These are phyloP conservation scores for Siniperca scherzeri DNA, from an alignment of 2,797 vertebrate species.

Conservation along the genomic window DNA sequence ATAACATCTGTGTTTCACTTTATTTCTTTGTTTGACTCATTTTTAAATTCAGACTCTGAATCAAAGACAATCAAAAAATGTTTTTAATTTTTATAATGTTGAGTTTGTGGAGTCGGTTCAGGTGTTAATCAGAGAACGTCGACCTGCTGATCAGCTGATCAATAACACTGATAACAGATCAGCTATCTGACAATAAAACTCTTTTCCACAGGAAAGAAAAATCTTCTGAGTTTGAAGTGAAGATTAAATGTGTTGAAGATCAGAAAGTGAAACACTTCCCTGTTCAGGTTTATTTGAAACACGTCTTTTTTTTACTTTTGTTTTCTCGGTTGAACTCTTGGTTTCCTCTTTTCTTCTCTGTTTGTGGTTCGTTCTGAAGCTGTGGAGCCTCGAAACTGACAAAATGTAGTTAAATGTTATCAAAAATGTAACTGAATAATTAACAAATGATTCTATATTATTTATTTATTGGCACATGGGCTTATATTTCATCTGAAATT, in stretches of 20 bases:
- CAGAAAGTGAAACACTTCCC: too few relatives aligned
- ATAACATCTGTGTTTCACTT: neutral
- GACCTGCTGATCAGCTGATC: neutral
- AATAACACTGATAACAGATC: neutral
- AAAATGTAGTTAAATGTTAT: neutral
- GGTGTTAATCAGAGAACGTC: too few relatives aligned
- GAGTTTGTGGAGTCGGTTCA: too few relatives aligned
- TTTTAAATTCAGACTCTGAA: neutral
- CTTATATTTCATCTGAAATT: too few relatives aligned
- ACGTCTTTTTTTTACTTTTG: neutral
- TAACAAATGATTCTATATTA: too few relatives aligned
- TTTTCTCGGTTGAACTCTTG: neutral
- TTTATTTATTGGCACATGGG: too few relatives aligned
- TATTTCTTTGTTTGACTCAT: neutral
- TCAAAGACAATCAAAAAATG: neutral
- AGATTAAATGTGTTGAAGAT: too few relatives aligned
- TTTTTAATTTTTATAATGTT: neutral
- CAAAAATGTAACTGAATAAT: too few relatives aligned
- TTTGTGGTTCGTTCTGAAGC: neutral
- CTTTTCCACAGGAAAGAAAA: too few relatives aligned
- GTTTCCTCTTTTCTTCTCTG: neutral
- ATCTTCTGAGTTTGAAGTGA: too few relatives aligned
- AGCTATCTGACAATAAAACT: neutral
- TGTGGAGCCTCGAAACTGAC: neutral
- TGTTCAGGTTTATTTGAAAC: neutral